A percentile compares a stretch with the other conserved stretches of the same genome.
Conservation (phyloP, 2,888 invertebrate species). For the Pseudeuparius sepicola region DNA sequence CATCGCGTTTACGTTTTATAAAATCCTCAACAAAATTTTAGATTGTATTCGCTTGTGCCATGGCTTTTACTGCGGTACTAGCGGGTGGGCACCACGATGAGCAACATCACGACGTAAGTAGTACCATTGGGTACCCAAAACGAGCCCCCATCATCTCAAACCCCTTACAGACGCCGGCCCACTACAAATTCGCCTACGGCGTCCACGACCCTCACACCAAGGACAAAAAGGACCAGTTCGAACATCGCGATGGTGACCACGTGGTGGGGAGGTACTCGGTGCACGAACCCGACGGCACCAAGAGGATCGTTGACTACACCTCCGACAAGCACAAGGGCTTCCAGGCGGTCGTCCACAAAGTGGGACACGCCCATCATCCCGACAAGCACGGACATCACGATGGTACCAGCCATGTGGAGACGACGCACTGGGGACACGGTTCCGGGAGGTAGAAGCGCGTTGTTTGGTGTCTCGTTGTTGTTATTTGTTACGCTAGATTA, state of each 20-base stretch:
- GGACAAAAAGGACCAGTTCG: slow-evolving; percentile 35
- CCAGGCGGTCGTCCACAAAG: too few relatives aligned
- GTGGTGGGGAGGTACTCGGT: slow-evolving; percentile 35
- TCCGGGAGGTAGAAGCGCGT: slow-evolving; percentile 16
- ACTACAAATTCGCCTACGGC: slow-evolving; percentile 36
- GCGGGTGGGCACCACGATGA: background rate
- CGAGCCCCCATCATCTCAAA: too few relatives aligned
- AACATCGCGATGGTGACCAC: slow-evolving; percentile 34
- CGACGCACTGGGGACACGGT: slow-evolving; percentile 26
- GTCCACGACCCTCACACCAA: slow-evolving; percentile 37
- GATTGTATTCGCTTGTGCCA: background rate
- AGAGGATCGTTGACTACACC: slow-evolving; percentile 36
- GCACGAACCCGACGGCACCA: slow-evolving; percentile 37
- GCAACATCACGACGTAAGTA: too few relatives aligned
- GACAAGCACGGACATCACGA: slow-evolving; percentile 25
- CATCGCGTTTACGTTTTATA: too few relatives aligned
- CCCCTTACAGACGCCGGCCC: too few relatives aligned
- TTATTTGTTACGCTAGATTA: too few relatives aligned
- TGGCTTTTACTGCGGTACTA: slow-evolving; percentile 1
- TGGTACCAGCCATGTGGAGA: slow-evolving; percentile 27
- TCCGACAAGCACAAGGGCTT: too few relatives aligned
- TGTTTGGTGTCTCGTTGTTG: too few relatives aligned
- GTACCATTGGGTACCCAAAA: background rate
- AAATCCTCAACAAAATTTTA: too few relatives aligned
- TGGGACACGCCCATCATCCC: slow-evolving; percentile 27